Conservation (phyloP, 23 tunicate genomes). For the Oikopleura vanhoeffeni region DNA sequence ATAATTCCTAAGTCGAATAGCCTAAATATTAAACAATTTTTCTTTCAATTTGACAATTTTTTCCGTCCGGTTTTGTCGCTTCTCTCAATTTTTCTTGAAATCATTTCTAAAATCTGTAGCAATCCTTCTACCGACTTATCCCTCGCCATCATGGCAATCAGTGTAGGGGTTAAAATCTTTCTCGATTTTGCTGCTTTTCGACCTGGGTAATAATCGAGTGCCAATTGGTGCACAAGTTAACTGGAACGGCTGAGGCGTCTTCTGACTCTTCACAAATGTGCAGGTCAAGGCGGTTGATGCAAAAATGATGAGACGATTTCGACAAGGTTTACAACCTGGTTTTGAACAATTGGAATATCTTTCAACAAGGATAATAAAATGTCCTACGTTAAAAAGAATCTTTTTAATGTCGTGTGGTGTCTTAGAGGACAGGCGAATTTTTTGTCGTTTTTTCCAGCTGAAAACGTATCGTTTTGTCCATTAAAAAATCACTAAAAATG, state of each 20-base stretch:
- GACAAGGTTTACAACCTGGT: constrained; percentile 24
- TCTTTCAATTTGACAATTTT: neutral
- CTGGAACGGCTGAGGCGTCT: constrained; percentile 48
- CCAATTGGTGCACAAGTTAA: constrained; percentile 26
- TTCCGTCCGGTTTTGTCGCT: neutral
- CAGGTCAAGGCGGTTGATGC: constrained; percentile 42
- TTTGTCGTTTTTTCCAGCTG: too few species aligned
- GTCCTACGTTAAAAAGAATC: too few species aligned
- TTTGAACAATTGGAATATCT: constrained; percentile 26
- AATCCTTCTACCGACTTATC: constrained; percentile 74
- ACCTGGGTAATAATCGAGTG: constrained; percentile 49
- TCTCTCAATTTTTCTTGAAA: neutral
- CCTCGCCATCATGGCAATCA: constrained; percentile 24
- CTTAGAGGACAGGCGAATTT: too few species aligned
- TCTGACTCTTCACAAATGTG: constrained; percentile 61
- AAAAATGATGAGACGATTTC: constrained; percentile 58
- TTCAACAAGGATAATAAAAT: too few species aligned
- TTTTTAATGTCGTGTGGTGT: too few species aligned
- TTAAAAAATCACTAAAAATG: too few species aligned
- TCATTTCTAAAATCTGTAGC: constrained; percentile 43
- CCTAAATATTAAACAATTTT: too few species aligned
- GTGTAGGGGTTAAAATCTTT: constrained; percentile 33
- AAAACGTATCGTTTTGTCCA: too few species aligned
- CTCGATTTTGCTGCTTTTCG: constrained; percentile 66
- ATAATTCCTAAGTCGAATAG: too few species aligned